Evolutionary conservation across 2,888 invertebrate species (phyloP).

Genomic region (Trachelus iudaicus): DNA sequence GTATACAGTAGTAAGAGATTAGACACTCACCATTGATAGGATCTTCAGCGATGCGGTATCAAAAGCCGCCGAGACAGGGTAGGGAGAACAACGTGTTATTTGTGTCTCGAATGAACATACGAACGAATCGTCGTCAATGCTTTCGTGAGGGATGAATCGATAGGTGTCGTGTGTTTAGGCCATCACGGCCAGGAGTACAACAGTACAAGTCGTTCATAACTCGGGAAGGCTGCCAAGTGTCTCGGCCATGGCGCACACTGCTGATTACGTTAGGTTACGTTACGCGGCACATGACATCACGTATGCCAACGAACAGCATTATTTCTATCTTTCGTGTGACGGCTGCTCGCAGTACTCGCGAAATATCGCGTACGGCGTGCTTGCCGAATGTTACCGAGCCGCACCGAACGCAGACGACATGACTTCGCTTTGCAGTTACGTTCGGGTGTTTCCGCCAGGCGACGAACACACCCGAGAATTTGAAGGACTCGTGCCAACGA

Average conservation of each 20-base stretch:
- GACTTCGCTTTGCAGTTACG: background rate
- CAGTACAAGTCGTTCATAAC: slow-evolving; percentile 13
- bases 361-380: slow-evolving; percentile 30
- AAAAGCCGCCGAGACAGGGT: background rate
- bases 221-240: slow-evolving; percentile 4
- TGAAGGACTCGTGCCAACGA: background rate
- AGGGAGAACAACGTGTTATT: background rate
- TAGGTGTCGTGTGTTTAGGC: slow-evolving; percentile 9
- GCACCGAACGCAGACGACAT: slow-evolving; percentile 20
- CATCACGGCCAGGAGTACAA: background rate
- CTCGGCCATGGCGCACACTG: background rate
- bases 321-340: background rate
- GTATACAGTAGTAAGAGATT: slow-evolving; percentile 14
- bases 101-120: background rate
- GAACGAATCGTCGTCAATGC: background rate
- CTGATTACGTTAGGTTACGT: background rate
- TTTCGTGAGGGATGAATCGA: slow-evolving; percentile 23
- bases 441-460: background rate
- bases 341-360: slow-evolving; percentile 18
- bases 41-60: slow-evolving; percentile 23
- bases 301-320: slow-evolving; percentile 25
- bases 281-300: slow-evolving; percentile 4
- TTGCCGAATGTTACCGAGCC: slow-evolving; percentile 25
- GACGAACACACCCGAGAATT: background rate
- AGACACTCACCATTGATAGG: slow-evolving; percentile 37